Evolutionary conservation across 2,113 vertebrate genomes (phyloP).

Genomic region (Todiramphus saurophagus): DNA sequence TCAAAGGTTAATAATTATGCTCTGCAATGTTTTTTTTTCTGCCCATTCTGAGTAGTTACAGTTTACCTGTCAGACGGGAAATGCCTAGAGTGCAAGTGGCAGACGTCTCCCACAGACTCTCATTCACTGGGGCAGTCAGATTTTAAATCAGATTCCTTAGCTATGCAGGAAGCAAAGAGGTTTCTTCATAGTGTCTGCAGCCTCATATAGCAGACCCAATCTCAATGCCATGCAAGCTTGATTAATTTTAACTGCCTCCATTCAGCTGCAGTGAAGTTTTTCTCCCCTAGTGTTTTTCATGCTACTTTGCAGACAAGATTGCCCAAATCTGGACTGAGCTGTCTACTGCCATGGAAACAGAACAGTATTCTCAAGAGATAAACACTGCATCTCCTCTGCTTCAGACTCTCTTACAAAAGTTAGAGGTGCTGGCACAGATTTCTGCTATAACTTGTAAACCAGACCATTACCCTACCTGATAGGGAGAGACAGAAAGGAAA

Average conservation of each 20-base stretch:
- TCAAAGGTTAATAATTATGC: background rate
- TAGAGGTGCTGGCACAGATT: background rate
- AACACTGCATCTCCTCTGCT: conserved; percentile 43
- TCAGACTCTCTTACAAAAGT: background rate
- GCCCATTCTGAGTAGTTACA: background rate
- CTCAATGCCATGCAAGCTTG: background rate
- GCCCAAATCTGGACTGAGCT: conserved; percentile 60
- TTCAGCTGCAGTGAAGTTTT: conserved; percentile 43
- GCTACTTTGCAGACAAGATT: conserved; percentile 54
- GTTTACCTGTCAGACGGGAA: background rate
- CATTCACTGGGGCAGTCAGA: background rate
- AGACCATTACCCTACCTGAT: background rate
- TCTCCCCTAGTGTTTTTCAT: conserved; percentile 27
- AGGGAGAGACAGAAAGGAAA: background rate
- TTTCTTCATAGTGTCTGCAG: background rate
- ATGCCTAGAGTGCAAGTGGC: background rate
- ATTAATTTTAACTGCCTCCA: conserved; percentile 51
- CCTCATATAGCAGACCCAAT: background rate
- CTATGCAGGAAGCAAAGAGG: background rate
- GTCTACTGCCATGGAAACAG: conserved; percentile 76
- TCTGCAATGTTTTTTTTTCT: background rate
- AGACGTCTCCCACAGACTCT: background rate
- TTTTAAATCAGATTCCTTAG: background rate
- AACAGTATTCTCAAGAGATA: conserved; percentile 53
- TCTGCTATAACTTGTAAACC: background rate